phyloP scores from a whole-genome alignment of 2,888 invertebrate species.

The Sarcophaga rosellei region DNA sequence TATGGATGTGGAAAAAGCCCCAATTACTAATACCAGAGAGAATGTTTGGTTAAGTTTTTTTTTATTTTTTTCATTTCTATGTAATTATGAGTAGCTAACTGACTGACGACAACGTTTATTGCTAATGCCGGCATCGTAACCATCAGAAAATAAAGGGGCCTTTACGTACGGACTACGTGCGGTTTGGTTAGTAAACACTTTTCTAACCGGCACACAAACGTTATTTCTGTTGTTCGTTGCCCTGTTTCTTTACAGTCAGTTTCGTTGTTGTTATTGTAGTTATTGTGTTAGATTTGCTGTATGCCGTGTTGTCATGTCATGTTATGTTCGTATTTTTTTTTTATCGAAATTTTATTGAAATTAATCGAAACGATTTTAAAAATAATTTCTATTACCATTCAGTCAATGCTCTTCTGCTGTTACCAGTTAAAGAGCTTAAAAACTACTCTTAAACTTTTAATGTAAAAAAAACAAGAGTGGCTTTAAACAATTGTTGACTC shows the following conservation, averaged over 20 bases:
- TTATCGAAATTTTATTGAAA: too few species aligned
- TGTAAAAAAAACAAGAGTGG: background rate
- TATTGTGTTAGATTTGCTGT: too few species aligned
- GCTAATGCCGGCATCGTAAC: too few species aligned
- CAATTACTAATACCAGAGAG: background rate
- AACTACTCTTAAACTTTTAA: constrained; percentile 1
- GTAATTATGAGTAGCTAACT: constrained; percentile 32
- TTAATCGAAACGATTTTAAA: too few species aligned
- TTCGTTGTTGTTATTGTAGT: too few species aligned
- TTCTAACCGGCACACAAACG: background rate
- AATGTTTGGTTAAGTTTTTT: background rate
- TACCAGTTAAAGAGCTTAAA: background rate
- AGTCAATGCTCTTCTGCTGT: background rate
- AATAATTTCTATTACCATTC: background rate
- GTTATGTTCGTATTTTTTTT: too few species aligned
- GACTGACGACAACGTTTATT: constrained; percentile 12
- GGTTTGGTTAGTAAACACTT: constrained; percentile 49
- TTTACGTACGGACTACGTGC: constrained; percentile 58
- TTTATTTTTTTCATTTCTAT: background rate
- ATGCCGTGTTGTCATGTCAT: too few species aligned
- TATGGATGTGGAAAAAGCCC: background rate
- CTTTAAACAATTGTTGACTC: background rate
- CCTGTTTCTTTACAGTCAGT: background rate
- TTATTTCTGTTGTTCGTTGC: background rate
- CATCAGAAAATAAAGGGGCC: background rate